phyloP scores from a whole-genome alignment of 2,797 vertebrate species.

The Euthynnus affinis region DNA sequence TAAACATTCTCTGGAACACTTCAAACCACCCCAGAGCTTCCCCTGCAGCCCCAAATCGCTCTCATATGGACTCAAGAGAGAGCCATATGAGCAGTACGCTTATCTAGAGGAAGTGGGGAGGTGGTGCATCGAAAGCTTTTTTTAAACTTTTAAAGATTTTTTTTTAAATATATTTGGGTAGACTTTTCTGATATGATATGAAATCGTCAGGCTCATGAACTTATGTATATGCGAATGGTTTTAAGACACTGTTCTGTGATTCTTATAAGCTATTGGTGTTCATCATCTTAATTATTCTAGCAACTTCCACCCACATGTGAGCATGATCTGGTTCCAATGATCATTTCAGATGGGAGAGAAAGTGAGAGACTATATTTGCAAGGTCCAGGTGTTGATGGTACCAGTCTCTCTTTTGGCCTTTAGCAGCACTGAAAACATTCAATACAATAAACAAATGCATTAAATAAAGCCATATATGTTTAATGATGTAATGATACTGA shows the following conservation, averaged over 20 bases:
- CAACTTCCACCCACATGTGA: background rate
- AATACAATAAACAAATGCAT: too few species aligned
- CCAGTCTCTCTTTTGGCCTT: background rate
- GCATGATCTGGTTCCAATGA: background rate
- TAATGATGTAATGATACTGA: background rate
- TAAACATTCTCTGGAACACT: slow-evolving; percentile 78
- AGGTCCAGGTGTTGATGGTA: background rate
- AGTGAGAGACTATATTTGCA: background rate
- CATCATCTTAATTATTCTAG: background rate
- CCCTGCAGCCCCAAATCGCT: slow-evolving; percentile 80
- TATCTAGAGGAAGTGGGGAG: slow-evolving; percentile 24
- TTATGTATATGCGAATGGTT: background rate
- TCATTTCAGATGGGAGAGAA: background rate
- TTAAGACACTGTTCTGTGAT: background rate
- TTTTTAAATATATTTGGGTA: background rate
- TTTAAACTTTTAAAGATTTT: background rate
- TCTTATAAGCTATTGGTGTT: background rate
- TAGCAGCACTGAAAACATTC: background rate
- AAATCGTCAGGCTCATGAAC: background rate
- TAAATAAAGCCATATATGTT: background rate
- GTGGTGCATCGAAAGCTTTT: background rate
- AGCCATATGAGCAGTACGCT: slow-evolving; percentile 28
- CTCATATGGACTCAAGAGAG: slow-evolving; percentile 76
- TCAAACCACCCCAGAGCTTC: slow-evolving; percentile 72
- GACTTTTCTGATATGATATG: background rate